Evolutionary conservation across 2,888 invertebrate genomes (phyloP).

Genomic region (Pandemis heparana): DNA sequence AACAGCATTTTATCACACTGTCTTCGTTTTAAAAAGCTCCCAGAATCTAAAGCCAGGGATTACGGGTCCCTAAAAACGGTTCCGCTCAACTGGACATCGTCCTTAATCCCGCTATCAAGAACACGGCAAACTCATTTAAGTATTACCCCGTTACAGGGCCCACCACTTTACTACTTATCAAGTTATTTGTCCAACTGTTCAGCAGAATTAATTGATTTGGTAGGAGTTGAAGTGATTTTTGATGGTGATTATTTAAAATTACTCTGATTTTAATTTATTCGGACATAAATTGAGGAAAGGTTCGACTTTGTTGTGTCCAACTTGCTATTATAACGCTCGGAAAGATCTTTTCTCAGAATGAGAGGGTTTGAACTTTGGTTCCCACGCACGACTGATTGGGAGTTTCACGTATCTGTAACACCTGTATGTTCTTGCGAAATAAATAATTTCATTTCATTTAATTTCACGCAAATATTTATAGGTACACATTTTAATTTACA

Average conservation of each 20-base stretch:
- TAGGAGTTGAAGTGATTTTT: slow-evolving; percentile 32
- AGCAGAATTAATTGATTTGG: slow-evolving; percentile 37
- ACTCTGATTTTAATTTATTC: background rate
- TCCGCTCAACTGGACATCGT: slow-evolving; percentile 20
- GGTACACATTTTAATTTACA: no score
- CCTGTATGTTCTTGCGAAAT: no score
- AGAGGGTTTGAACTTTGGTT: no score
- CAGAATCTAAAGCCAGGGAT: background rate
- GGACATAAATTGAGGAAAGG: background rate
- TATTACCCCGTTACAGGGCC: slow-evolving; percentile 46
- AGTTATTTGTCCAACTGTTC: slow-evolving; percentile 43
- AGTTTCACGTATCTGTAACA: no score
- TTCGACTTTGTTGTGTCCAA: no score
- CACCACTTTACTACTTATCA: slow-evolving; percentile 47
- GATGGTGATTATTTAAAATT: background rate
- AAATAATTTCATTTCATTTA: no score
- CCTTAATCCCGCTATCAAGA: slow-evolving; percentile 35
- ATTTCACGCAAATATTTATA: no score
- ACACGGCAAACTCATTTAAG: slow-evolving; percentile 50
- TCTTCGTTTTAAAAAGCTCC: no score
- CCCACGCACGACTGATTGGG: no score
- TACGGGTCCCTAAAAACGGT: slow-evolving; percentile 23
- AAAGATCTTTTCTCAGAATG: no score
- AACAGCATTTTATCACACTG: no score
- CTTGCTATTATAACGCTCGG: no score